Conservation (phyloP, 2,888 invertebrate species). For the Seira musarum region DNA sequence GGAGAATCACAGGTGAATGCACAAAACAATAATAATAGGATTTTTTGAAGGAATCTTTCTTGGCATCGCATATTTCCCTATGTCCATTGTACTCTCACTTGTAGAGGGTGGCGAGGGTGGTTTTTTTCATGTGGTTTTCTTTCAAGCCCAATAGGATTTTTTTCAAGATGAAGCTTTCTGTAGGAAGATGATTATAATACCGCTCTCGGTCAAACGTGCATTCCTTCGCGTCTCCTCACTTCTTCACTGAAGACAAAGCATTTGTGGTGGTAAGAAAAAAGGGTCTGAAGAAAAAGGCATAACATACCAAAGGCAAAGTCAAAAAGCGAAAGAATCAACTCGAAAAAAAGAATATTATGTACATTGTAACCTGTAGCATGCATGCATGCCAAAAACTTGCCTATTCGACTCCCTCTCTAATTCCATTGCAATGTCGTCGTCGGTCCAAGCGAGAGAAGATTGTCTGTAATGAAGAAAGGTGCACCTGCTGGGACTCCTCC, state of each 20-base stretch:
- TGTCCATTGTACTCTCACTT: constrained; percentile 21
- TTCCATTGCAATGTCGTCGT: constrained; percentile 58
- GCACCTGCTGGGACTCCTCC: constrained; percentile 60
- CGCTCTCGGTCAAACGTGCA: constrained; percentile 66
- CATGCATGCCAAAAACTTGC: constrained; percentile 34
- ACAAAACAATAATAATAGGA: constrained; percentile 22
- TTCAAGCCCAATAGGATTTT: background rate
- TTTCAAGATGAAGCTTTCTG: constrained; percentile 16
- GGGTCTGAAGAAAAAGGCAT: constrained; percentile 3
- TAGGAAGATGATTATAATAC: constrained; percentile 52
- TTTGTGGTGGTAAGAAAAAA: background rate
- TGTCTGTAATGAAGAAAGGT: constrained; percentile 61
- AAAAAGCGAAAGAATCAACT: background rate
- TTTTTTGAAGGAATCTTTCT: background rate
- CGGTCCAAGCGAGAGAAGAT: constrained; percentile 39
- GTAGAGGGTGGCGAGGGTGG: constrained; percentile 69
- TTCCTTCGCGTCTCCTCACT: constrained; percentile 57
- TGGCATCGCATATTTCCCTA: constrained; percentile 17
- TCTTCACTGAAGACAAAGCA: constrained; percentile 6
- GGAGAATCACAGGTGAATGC: constrained; percentile 36
- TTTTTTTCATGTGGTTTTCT: constrained; percentile 38
- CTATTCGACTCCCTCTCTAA: constrained; percentile 40
- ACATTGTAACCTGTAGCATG: constrained; percentile 6
- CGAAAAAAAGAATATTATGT: background rate
- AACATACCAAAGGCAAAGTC: background rate